A percentile compares a stretch with the other conserved stretches of the same genome.
Conservation (phyloP, 2,888 invertebrate genomes). For the Lumbricus terrestris region DNA sequence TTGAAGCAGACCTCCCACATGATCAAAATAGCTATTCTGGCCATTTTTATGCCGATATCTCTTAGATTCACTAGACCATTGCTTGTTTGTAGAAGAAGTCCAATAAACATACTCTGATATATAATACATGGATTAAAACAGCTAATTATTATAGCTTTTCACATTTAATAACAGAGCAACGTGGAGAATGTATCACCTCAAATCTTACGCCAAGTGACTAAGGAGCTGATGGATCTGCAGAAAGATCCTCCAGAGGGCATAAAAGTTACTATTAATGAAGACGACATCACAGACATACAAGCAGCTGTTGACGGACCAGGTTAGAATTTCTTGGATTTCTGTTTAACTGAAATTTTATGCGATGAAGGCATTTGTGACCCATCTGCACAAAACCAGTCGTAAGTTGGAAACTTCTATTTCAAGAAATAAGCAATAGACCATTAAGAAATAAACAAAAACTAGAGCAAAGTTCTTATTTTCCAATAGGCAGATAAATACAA, state of each 20-base stretch:
- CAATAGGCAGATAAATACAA: too few relatives aligned
- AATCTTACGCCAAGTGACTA: conserved; percentile 80
- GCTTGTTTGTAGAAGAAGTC: background rate
- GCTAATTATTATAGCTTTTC: background rate
- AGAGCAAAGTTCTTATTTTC: too few relatives aligned
- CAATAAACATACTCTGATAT: background rate
- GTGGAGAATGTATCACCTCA: conserved; percentile 92
- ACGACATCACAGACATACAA: conserved; percentile 90
- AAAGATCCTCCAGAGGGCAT: conserved; percentile 86
- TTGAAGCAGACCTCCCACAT: background rate
- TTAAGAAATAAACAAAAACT: too few relatives aligned
- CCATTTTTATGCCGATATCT: background rate
- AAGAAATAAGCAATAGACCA: too few relatives aligned
- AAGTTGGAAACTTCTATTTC: too few relatives aligned
- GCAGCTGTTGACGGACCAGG: conserved; percentile 87
- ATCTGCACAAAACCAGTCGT: too few relatives aligned
- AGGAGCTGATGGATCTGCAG: conserved; percentile 81
- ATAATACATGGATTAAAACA: background rate
- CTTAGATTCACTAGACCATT: background rate
- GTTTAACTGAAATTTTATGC: background rate
- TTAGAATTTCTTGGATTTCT: conserved; percentile 51
- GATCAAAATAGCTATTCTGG: background rate
- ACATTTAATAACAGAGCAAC: conserved; percentile 44
- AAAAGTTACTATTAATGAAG: conserved; percentile 82
- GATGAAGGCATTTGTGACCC: too few relatives aligned